phyloP scores from a whole-genome alignment of 2,113 vertebrate genomes.

The Petrocephalus zakoni region DNA sequence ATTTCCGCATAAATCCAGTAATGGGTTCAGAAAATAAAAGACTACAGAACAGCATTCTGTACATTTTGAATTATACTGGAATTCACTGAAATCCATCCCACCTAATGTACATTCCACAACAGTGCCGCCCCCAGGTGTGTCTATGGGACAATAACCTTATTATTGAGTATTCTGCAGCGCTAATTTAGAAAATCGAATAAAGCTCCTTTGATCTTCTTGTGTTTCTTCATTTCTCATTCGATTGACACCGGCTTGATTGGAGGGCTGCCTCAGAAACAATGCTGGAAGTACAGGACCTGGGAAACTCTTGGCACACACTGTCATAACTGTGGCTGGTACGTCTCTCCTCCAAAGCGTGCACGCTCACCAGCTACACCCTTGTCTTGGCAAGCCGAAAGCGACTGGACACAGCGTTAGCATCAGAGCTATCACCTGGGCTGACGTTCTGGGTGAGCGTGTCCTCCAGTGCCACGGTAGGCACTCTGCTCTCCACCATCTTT shows the following conservation, averaged over 20 bases:
- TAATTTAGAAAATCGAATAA: not conserved
- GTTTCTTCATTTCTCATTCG: not conserved
- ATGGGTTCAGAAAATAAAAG: not conserved
- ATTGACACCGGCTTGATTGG: not conserved
- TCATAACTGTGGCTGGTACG: not conserved
- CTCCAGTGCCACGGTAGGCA: not conserved
- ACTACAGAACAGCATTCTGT: not conserved
- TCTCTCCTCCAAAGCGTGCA: not conserved
- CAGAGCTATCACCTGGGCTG: conserved; percentile 18
- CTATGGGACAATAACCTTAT: not conserved
- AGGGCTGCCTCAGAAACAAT: not conserved
- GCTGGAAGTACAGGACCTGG: not conserved
- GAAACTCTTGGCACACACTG: not conserved
- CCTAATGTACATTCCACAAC: not conserved
- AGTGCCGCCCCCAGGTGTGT: not conserved
- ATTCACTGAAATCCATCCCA: not conserved
- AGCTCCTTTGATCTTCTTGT: not conserved
- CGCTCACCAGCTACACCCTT: not conserved
- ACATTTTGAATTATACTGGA: not conserved
- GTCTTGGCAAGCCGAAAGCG: not conserved
- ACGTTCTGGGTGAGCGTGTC: not conserved
- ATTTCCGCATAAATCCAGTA: not conserved
- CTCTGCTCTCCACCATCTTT: not conserved
- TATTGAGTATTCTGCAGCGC: not conserved
- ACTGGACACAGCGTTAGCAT: not conserved